These are phyloP conservation scores for Drosophila navojoa DNA, from an alignment of 1,140 invertebrate species.

Conservation along the genomic window DNA sequence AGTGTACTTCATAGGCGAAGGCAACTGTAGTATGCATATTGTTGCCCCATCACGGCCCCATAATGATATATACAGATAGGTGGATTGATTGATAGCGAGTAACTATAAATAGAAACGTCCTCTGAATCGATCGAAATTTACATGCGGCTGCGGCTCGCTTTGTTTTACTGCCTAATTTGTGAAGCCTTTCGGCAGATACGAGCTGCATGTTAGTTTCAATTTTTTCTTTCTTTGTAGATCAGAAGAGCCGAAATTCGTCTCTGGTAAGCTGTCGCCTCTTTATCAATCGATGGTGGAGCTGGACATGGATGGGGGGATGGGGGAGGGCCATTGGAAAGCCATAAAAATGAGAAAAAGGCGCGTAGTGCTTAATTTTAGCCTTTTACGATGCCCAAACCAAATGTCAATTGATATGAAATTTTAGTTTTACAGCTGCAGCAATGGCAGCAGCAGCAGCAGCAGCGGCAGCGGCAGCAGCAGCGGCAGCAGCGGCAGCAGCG, in stretches of 20 bases:
- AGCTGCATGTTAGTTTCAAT: slow-evolving; percentile 4
- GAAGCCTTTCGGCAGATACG: slow-evolving; percentile 5
- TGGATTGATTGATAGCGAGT: background rate
- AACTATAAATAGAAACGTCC: slow-evolving; percentile 24
- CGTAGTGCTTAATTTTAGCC: slow-evolving; percentile 60
- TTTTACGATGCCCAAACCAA: slow-evolving; percentile 68
- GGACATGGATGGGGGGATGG: background rate
- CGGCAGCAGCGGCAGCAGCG: slow-evolving; percentile 27
- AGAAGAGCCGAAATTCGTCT: slow-evolving; percentile 35
- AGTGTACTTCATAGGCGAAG: slow-evolving; percentile 52
- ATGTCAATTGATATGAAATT: slow-evolving; percentile 81
- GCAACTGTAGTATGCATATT: slow-evolving; percentile 1
- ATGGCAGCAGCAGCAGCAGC: too few relatives aligned
- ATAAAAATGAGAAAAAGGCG: slow-evolving; percentile 58
- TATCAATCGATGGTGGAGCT: slow-evolving; percentile 28
- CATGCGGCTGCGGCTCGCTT: slow-evolving; percentile 25
- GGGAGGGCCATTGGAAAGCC: slow-evolving; percentile 55
- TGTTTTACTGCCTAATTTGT: slow-evolving; percentile 32
- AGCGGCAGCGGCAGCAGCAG: slow-evolving; percentile 41
- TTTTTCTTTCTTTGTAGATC: slow-evolving; percentile 13
- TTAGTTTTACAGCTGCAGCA: slow-evolving; percentile 67
- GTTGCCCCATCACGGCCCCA: slow-evolving; percentile 44
- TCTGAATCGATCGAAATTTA: slow-evolving; percentile 38
- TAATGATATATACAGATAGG: slow-evolving; percentile 24
- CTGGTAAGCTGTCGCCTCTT: slow-evolving; percentile 30